Evolutionary conservation across 1,140 invertebrate genomes (phyloP).

Genomic region (Hycleus cichorii): DNA sequence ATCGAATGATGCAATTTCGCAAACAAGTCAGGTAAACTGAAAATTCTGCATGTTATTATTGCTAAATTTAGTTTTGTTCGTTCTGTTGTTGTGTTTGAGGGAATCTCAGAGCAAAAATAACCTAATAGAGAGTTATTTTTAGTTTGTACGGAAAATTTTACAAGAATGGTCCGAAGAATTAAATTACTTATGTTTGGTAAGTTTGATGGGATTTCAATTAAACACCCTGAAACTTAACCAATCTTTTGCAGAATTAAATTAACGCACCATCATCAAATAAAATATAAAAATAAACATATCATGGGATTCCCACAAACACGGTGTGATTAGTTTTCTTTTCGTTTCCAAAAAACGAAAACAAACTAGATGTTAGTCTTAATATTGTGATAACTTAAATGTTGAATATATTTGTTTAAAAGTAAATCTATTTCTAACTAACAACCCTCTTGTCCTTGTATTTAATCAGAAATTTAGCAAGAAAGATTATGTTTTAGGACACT

Average conservation of each 20-base stretch:
- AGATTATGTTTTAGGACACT: slow-evolving; percentile 34
- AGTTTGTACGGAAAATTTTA: slow-evolving; percentile 36
- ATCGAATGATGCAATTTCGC: slow-evolving; percentile 52
- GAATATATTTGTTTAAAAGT: not conserved
- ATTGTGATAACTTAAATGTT: not conserved
- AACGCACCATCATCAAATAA: not conserved
- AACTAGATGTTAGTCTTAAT: not conserved
- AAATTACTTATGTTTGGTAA: slow-evolving; percentile 30
- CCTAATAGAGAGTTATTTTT: slow-evolving; percentile 33
- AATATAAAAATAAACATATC: slow-evolving; percentile 4
- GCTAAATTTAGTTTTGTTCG: not conserved
- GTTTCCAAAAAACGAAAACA: not conserved
- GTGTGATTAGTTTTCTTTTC: not conserved
- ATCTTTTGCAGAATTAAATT: slow-evolving; percentile 9
- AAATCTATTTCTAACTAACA: not conserved
- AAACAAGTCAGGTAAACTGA: slow-evolving; percentile 49
- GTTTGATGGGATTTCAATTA: slow-evolving; percentile 13
- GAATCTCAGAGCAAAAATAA: slow-evolving; percentile 3
- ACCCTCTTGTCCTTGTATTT: not conserved
- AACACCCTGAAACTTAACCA: not conserved
- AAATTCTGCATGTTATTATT: no score
- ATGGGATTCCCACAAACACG: slow-evolving; percentile 11
- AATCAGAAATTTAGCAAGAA: not conserved
- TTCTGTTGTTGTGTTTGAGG: slow-evolving; percentile 18
- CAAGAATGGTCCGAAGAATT: slow-evolving; percentile 33